Evolutionary conservation across 2,888 invertebrate genomes (phyloP).

Genomic region (Adineta ricciae): DNA sequence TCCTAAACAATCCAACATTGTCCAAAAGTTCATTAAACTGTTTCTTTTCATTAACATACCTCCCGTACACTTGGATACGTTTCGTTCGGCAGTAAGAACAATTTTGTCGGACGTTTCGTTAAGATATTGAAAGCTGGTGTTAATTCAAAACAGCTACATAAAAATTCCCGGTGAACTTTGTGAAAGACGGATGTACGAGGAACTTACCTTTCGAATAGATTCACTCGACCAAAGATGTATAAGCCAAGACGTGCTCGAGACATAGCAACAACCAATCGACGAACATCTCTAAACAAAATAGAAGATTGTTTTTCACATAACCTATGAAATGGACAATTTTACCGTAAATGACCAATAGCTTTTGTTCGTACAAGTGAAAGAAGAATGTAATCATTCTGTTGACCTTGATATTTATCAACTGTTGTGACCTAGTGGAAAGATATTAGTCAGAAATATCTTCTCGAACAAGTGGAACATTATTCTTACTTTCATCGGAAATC

Average conservation of each 20-base stretch:
- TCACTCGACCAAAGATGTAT: conserved; percentile 83
- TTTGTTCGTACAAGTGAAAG: conserved; percentile 86
- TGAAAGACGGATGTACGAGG: neutral
- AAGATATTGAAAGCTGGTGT: conserved; percentile 86
- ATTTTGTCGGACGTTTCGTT: conserved; percentile 36
- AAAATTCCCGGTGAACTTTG: neutral
- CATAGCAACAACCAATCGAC: conserved; percentile 91
- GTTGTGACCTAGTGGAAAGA: conserved; percentile 56
- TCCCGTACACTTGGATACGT: conserved; percentile 20
- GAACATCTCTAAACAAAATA: conserved; percentile 64
- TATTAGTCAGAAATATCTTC: conserved; percentile 42
- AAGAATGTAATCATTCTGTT: conserved; percentile 95
- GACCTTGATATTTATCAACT: conserved; percentile 97
- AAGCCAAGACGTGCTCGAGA: conserved; percentile 89
- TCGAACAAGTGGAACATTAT: conserved; percentile 33
- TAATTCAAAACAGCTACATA: conserved; percentile 65
- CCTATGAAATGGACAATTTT: conserved; percentile 49
- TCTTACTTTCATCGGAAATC: conserved; percentile 72
- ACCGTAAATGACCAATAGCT: conserved; percentile 81
- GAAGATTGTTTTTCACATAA: conserved; percentile 33
- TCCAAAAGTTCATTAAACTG: neutral
- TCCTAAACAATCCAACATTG: neutral
- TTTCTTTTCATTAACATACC: neutral
- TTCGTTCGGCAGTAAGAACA: conserved; percentile 31
- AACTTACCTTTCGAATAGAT: conserved; percentile 73